A percentile compares a stretch with the other conserved stretches of the same genome.
Evolutionary conservation across 2,797 vertebrate genomes (phyloP).

Genomic region (Podarcis siculus): DNA sequence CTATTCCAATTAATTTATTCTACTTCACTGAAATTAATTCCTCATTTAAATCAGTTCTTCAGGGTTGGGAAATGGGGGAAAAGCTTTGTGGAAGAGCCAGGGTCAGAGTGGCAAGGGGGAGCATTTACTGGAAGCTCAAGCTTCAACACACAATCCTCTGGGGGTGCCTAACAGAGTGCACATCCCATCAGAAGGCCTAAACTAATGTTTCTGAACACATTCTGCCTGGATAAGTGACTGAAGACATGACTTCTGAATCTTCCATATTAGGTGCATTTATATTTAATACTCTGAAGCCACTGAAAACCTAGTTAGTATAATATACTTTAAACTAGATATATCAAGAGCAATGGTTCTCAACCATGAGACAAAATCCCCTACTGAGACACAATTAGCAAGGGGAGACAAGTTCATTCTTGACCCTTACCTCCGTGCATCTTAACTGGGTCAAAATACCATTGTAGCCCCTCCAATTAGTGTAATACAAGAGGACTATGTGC

Average conservation of each 20-base stretch:
- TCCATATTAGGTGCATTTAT: neutral
- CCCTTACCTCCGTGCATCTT: neutral
- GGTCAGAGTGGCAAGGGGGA: neutral
- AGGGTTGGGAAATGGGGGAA: neutral
- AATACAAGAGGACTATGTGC: neutral
- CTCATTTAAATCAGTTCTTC: constrained; percentile 49
- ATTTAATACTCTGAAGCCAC: constrained; percentile 4
- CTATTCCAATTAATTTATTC: constrained; percentile 25
- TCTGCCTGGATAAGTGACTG: neutral
- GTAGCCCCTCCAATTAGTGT: neutral
- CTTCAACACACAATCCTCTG: neutral
- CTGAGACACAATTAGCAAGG: neutral
- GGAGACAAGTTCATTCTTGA: constrained; percentile 10
- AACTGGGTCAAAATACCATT: constrained; percentile 2
- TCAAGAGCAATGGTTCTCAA: neutral
- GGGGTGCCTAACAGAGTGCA: neutral
- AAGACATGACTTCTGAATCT: neutral
- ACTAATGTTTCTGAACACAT: constrained; percentile 5
- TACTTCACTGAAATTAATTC: constrained; percentile 21
- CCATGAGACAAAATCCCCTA: neutral
- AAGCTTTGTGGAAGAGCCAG: neutral
- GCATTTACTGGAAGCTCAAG: neutral
- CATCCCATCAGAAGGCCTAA: constrained; percentile 4
- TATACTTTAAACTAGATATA: constrained; percentile 1
- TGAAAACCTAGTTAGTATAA: neutral